Evolutionary conservation across 2,797 vertebrate species (phyloP).

Genomic region (Thamnophis elegans): DNA sequence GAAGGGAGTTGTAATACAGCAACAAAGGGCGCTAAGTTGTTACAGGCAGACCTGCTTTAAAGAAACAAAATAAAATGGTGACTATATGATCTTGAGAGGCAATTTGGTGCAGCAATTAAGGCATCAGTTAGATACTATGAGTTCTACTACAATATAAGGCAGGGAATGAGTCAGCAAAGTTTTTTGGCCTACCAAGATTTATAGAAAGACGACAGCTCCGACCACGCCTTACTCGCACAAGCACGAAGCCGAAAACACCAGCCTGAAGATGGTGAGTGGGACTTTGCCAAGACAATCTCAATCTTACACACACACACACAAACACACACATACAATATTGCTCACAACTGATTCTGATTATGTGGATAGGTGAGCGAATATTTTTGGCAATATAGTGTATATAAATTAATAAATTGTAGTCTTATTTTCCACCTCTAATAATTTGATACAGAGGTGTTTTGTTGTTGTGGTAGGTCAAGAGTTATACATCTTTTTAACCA

Average conservation of each 20-base stretch:
- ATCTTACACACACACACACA: too few species aligned
- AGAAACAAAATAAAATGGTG: neutral
- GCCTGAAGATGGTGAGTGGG: too few species aligned
- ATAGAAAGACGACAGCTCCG: too few species aligned
- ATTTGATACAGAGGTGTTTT: neutral
- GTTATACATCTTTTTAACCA: neutral
- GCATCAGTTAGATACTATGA: neutral
- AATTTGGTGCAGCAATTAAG: neutral
- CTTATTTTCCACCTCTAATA: neutral
- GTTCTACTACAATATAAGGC: neutral
- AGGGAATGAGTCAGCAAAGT: too few species aligned
- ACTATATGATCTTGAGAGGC: neutral
- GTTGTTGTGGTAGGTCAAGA: neutral
- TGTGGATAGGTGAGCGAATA: too few species aligned
- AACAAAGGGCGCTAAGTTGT: neutral
- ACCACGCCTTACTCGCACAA: too few species aligned
- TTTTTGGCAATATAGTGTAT: too few species aligned
- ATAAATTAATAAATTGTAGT: neutral
- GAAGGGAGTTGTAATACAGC: neutral
- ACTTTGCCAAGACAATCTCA: too few species aligned
- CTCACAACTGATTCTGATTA: too few species aligned
- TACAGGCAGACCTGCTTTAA: neutral
- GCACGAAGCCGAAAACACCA: too few species aligned
- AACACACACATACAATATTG: too few species aligned
- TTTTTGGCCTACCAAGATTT: too few species aligned